Evolutionary conservation across 2,797 vertebrate genomes (phyloP).

Genomic region (Lagorchestes hirsutus): DNA sequence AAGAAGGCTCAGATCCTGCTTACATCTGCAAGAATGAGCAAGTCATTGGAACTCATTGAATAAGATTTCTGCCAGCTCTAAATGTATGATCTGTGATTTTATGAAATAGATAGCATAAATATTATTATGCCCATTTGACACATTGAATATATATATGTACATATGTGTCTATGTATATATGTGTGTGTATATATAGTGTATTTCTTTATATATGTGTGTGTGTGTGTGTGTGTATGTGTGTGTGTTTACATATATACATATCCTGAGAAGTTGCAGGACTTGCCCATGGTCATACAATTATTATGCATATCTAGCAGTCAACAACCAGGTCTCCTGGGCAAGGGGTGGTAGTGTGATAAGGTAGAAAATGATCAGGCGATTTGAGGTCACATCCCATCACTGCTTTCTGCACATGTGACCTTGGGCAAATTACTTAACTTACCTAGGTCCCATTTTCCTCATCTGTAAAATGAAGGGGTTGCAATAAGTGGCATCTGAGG

Average conservation of each 20-base stretch:
- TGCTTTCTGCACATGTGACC: background rate
- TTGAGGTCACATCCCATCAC: background rate
- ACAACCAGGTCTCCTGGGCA: background rate
- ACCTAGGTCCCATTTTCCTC: background rate
- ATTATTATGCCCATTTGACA: background rate
- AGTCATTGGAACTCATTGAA: background rate
- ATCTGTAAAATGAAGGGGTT: background rate
- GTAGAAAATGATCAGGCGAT: background rate
- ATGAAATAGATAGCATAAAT: background rate
- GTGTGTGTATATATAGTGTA: too few species aligned
- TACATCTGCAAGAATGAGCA: background rate
- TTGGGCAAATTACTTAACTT: background rate
- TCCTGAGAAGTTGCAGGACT: background rate
- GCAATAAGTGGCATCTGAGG: background rate
- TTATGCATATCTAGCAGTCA: background rate
- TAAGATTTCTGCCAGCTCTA: background rate
- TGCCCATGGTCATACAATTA: background rate
- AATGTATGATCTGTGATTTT: background rate
- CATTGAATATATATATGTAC: background rate
- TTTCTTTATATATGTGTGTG: too few species aligned
- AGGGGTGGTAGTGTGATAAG: background rate
- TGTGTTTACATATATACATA: background rate
- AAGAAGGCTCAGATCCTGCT: background rate
- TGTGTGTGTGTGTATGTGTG: too few species aligned
- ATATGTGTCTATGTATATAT: too few species aligned